Conservation (phyloP, 2,113 vertebrate genomes). For the Phyllostomus discolor region DNA sequence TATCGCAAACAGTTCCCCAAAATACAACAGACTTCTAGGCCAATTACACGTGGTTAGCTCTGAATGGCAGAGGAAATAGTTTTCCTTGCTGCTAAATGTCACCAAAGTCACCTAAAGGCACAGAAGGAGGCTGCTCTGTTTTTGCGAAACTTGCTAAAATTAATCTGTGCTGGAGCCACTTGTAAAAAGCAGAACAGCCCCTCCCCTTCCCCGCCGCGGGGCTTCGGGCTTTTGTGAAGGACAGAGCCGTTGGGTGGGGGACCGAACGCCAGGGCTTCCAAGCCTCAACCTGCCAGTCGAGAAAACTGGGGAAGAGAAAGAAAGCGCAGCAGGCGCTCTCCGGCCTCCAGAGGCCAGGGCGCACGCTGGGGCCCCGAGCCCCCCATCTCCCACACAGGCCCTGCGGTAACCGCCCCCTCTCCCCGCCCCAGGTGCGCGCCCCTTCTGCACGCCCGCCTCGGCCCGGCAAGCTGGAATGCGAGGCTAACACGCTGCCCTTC, state of each 20-base stretch:
- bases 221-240: background rate
- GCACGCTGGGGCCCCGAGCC: no score
- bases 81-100: conserved; percentile 91
- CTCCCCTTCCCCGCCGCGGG: background rate
- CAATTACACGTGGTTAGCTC: conserved; percentile 89
- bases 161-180: conserved; percentile 65
- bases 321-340: background rate
- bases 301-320: background rate
- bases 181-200: conserved; percentile 51
- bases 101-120: conserved; percentile 83
- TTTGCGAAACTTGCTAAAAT: conserved; percentile 78
- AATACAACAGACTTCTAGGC: conserved; percentile 86
- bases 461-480: conserved; percentile 76
- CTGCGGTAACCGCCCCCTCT: no score
- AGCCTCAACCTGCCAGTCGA: background rate
- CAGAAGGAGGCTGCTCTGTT: conserved; percentile 80
- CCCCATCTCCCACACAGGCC: background rate
- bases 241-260: background rate
- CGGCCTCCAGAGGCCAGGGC: background rate
- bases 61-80: conserved; percentile 90
- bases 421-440: background rate
- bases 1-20: conserved; percentile 87
- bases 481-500: conserved; percentile 73
- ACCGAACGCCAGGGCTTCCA: background rate
- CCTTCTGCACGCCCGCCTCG: conserved; percentile 64